phyloP scores from a whole-genome alignment of 2,113 vertebrate species.

The Grantiella picta region DNA sequence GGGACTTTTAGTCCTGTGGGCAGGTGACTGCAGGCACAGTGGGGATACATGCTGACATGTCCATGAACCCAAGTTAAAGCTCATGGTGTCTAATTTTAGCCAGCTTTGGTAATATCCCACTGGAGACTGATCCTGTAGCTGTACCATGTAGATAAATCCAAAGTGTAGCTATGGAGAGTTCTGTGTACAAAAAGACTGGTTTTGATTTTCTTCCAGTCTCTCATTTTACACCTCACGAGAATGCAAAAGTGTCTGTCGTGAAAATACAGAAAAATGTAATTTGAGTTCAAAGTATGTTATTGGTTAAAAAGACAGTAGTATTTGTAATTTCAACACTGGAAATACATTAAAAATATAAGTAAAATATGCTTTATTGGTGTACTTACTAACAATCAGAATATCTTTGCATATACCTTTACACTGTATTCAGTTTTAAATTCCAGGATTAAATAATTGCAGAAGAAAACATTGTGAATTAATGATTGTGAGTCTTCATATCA shows the following conservation, averaged over 20 bases:
- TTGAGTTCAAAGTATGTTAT: background rate
- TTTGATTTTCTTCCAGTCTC: background rate
- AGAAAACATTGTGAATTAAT: background rate
- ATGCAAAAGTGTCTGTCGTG: background rate
- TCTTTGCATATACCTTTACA: background rate
- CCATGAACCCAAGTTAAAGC: slow-evolving; percentile 38
- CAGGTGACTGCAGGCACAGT: background rate
- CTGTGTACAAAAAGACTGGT: background rate
- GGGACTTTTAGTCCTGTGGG: background rate
- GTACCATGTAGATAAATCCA: background rate
- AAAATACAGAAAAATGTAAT: background rate
- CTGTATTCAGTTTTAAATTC: background rate
- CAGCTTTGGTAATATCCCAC: slow-evolving; percentile 2
- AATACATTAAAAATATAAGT: background rate
- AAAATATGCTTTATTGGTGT: background rate
- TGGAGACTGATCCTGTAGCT: background rate
- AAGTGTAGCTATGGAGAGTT: background rate
- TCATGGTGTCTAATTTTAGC: slow-evolving; percentile 34
- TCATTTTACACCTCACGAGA: background rate
- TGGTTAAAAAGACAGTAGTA: background rate
- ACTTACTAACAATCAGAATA: background rate
- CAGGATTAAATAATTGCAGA: background rate
- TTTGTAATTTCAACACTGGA: background rate
- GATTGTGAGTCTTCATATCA: background rate
- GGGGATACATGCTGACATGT: background rate